Percentiles rank a stretch among this genome's conserved stretches.
These are phyloP conservation scores for Avahi laniger DNA, from an alignment of 2,797 vertebrate species.

Conservation along the genomic window DNA sequence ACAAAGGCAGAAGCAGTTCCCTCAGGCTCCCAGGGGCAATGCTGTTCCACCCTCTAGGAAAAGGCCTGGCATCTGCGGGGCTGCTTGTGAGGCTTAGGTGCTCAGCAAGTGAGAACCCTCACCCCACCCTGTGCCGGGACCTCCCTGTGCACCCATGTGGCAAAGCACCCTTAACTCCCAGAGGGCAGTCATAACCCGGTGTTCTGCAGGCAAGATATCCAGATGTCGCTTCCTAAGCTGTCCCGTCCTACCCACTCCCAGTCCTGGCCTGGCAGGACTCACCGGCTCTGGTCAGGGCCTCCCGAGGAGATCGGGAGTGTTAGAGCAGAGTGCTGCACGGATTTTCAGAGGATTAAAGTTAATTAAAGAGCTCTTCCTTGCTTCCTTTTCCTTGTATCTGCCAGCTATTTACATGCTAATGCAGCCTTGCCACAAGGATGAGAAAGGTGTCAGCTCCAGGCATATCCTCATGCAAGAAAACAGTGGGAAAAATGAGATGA, in stretches of 20 bases:
- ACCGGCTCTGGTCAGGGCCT: constrained; percentile 70
- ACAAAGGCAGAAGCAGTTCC: not conserved
- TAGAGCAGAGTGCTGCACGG: constrained; percentile 83
- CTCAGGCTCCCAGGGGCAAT: not conserved
- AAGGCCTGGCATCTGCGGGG: not conserved
- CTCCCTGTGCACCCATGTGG: not conserved
- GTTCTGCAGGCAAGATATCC: constrained; percentile 55
- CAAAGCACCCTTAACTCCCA: not conserved
- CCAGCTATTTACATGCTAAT: constrained; percentile 90
- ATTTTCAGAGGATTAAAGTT: constrained; percentile 89
- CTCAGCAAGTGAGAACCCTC: not conserved
- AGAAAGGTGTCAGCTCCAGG: constrained; percentile 79
- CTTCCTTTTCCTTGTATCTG: constrained; percentile 85
- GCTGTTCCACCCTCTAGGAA: not conserved
- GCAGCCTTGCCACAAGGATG: constrained; percentile 78
- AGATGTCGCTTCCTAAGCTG: constrained; percentile 18
- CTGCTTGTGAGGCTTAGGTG: not conserved
- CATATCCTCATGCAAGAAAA: constrained; percentile 76
- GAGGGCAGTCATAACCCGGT: constrained; percentile 58
- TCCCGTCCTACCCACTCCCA: not conserved
- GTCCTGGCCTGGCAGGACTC: constrained; percentile 67
- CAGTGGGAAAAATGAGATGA: constrained; percentile 77
- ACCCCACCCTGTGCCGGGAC: too few species aligned
- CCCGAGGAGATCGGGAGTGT: constrained; percentile 80
- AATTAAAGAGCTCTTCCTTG: constrained; percentile 88